A percentile compares a stretch with the other conserved stretches of the same genome.
Conservation (phyloP, 1,140 invertebrate genomes). For the Achatina immaculata region DNA sequence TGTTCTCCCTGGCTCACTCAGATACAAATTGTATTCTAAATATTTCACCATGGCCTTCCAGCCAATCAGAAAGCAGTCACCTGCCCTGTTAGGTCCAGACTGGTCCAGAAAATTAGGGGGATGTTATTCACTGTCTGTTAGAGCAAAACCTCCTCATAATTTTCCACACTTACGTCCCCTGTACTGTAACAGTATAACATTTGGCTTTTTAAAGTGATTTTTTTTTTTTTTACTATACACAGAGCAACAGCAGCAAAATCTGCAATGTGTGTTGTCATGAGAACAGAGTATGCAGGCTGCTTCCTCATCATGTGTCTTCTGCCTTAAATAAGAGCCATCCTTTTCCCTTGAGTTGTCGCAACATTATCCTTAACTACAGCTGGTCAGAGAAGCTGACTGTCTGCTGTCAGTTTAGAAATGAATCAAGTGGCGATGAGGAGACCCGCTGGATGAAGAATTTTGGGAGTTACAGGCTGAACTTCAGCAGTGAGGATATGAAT, state of each 20-base stretch:
- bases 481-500: not conserved
- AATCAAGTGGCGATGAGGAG: not conserved
- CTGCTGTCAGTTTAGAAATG: slow-evolving; percentile 1
- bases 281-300: not conserved
- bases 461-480: not conserved
- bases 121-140: too few relatives aligned
- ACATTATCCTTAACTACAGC: not conserved
- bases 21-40: too few relatives aligned
- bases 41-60: too few relatives aligned
- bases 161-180: too few relatives aligned
- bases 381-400: not conserved
- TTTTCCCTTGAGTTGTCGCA: not conserved
- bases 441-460: not conserved
- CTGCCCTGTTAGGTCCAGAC: too few relatives aligned
- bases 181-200: too few relatives aligned
- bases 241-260: slow-evolving; percentile 11
- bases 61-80: too few relatives aligned
- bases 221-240: too few relatives aligned
- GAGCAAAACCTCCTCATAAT: too few relatives aligned
- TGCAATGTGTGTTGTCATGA: slow-evolving; percentile 8
- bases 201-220: too few relatives aligned
- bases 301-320: slow-evolving; percentile 11
- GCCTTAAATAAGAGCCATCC: slow-evolving; percentile 7
- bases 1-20: too few relatives aligned
- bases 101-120: too few relatives aligned